These are phyloP conservation scores for Drosophila mauritiana DNA, from an alignment of 1,140 invertebrate genomes.

Conservation along the genomic window DNA sequence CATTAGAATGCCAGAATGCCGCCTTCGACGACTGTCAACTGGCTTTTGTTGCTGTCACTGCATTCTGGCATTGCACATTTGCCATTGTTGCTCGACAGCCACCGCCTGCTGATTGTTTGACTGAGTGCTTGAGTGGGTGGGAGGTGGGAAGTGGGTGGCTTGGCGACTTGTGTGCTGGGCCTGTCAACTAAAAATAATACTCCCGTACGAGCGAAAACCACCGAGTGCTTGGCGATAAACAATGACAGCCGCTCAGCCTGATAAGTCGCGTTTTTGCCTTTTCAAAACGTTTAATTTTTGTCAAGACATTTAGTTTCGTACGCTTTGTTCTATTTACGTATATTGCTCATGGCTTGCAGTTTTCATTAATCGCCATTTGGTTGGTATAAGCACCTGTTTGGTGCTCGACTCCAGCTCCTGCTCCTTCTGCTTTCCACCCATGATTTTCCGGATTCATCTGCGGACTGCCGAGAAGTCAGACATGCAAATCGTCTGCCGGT, in stretches of 20 bases:
- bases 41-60: conserved; percentile 54
- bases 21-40: conserved; percentile 18
- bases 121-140: conserved; percentile 2
- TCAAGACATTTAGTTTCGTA: conserved; percentile 17
- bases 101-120: conserved; percentile 38
- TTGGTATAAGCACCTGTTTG: background rate
- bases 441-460: conserved; percentile 26
- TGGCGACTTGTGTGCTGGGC: conserved; percentile 3
- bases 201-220: conserved; percentile 1
- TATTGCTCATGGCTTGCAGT: conserved; percentile 9
- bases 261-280: conserved; percentile 26
- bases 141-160: conserved; percentile 1
- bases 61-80: conserved; percentile 61
- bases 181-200: conserved; percentile 38
- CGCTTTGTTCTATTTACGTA: conserved; percentile 15
- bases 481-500: conserved; percentile 25
- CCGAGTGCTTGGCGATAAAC: conserved; percentile 21
- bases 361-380: conserved; percentile 24
- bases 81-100: conserved; percentile 35
- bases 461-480: conserved; percentile 22
- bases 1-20: conserved; percentile 29
- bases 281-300: conserved; percentile 10
- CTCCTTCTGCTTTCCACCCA: conserved; percentile 10
- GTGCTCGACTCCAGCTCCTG: background rate
- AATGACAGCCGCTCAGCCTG: conserved; percentile 22